These are phyloP conservation scores for Crax fasciolata DNA, from an alignment of 2,797 vertebrate species.

Conservation along the genomic window DNA sequence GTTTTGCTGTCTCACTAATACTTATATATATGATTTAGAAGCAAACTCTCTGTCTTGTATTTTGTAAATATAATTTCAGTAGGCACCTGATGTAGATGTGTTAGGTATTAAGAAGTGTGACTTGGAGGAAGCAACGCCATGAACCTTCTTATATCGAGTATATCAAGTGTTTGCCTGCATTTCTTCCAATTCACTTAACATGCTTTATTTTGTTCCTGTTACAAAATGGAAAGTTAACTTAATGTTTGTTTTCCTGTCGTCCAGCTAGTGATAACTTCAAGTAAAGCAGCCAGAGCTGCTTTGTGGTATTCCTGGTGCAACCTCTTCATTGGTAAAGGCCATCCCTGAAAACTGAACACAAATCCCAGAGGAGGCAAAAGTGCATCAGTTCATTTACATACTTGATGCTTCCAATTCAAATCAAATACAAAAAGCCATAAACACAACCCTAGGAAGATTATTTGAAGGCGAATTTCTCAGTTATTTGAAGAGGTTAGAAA, in stretches of 20 bases:
- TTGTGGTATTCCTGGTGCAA: background rate
- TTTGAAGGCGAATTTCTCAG: background rate
- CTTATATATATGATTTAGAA: background rate
- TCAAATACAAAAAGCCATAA: background rate
- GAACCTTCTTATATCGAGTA: background rate
- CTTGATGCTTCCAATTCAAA: background rate
- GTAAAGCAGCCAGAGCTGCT: background rate
- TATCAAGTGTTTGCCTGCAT: background rate
- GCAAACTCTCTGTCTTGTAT: background rate
- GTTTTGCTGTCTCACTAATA: background rate
- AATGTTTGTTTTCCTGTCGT: background rate
- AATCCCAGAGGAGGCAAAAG: background rate
- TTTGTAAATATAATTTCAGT: background rate
- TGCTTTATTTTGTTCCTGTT: background rate
- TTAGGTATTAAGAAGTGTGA: background rate
- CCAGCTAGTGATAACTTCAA: background rate
- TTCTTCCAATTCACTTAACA: background rate
- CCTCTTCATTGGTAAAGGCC: background rate
- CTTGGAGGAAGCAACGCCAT: background rate
- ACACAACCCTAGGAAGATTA: background rate
- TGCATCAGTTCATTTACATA: background rate
- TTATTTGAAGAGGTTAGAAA: background rate
- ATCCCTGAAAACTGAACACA: background rate
- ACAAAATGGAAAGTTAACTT: background rate
- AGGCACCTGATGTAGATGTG: background rate